Evolutionary conservation across 2,797 vertebrate genomes (phyloP), one percentile per base, ranked within the genome.

Genomic region (Nothura maculosa): DNA sequence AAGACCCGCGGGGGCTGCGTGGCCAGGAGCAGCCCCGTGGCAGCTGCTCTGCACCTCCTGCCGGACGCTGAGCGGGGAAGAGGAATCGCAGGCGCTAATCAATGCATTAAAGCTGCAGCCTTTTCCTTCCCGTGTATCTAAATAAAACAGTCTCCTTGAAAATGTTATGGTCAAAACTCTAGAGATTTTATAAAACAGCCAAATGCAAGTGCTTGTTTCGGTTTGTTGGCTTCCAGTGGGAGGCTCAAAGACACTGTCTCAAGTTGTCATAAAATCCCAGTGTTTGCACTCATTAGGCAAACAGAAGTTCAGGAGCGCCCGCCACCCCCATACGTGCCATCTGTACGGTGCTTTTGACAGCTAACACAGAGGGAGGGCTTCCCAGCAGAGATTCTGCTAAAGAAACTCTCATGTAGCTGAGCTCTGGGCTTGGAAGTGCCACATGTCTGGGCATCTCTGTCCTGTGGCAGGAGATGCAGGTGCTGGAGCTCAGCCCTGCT

Each of bases 401-500:
- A 24, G 18, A 24, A 76, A 6, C 5, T 57, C 32, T 27, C 22
- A 20, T 24, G 6, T 67, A 58, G 2, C 10, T 1, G 4, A 9
- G 9, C 16, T 40, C 42, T 36, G 72, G 9, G 2, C 0, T 1
- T 10, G 17, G 2, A 12, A 13, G 50, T 14, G 50, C 3, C 21
- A 0, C 67, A 81, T 36, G 43, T 24, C 12, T 11, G 22, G 12
- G 24, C 24, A 21, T 25, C 47, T 25, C 47, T 7, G 4, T 48
- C 24, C 12, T 24, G 12, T 9, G 43, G 43, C 6, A 64, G 64
- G 43, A 12, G 22, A 15, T 19, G 54, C 30, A 55, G 30, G 54
- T n/a, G 30, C 21, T 7, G 0, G 1, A 62, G 27, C 57, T 27
- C 21, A 20, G 17, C 9, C 2, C 0, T 1, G 54, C 30, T 52